A percentile compares a stretch with the other conserved stretches of the same genome.
phyloP scores from a whole-genome alignment of 1,140 invertebrate species.

The Prorops nasuta region DNA sequence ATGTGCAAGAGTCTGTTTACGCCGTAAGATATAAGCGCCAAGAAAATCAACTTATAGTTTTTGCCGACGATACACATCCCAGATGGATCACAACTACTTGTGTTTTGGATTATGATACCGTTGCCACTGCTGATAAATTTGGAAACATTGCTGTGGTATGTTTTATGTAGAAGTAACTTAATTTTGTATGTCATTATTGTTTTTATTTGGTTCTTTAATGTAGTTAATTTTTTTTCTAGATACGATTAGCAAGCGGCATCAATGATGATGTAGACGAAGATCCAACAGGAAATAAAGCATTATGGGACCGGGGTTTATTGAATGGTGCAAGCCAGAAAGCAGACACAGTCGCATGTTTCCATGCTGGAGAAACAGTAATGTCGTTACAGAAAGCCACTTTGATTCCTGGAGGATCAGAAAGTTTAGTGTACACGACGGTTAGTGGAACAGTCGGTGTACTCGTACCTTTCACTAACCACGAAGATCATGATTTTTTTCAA shows the following conservation, averaged over 20 bases:
- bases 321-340: slow-evolving; percentile 98
- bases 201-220: no score
- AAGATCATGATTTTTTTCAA: slow-evolving; percentile 99
- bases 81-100: slow-evolving; percentile 91
- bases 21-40: slow-evolving; percentile 92
- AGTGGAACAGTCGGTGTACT: slow-evolving; percentile 95
- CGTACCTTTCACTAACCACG: slow-evolving; percentile 96
- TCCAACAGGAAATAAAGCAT: slow-evolving; percentile 95
- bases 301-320: slow-evolving; percentile 96
- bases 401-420: slow-evolving; percentile 96
- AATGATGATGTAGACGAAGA: slow-evolving; percentile 99
- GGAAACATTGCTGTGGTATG: slow-evolving; percentile 92
- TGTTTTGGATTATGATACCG: slow-evolving; percentile 95
- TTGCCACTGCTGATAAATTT: slow-evolving; percentile 97
- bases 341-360: slow-evolving; percentile 88
- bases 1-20: slow-evolving; percentile 97
- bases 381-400: slow-evolving; percentile 92
- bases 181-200: no score
- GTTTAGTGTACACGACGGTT: slow-evolving; percentile 92
- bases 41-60: slow-evolving; percentile 97
- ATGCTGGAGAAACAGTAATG: slow-evolving; percentile 92
- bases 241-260: slow-evolving; percentile 83
- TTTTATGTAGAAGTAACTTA: no score
- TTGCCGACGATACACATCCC: slow-evolving; percentile 97
- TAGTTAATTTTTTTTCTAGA: slow-evolving; percentile 47